A percentile compares a stretch with the other conserved stretches of the same genome.
Conservation (phyloP, 2,113 vertebrate species). For the Pteruthius melanotis region DNA sequence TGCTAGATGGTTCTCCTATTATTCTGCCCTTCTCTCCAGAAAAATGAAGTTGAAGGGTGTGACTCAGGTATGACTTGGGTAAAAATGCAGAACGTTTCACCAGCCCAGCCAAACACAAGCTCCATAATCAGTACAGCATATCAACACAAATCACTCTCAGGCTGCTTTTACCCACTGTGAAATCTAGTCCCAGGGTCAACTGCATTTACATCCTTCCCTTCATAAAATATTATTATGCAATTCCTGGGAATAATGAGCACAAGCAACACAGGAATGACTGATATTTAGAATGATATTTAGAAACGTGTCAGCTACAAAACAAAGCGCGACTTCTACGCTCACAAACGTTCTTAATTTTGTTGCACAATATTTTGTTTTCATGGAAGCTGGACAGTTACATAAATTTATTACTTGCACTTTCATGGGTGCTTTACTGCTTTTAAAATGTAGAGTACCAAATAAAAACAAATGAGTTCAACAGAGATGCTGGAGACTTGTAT, state of each 20-base stretch:
- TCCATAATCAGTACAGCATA: not conserved
- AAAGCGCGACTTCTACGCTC: rapidly evolving
- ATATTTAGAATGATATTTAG: not conserved
- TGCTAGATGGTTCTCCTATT: not conserved
- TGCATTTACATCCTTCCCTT: not conserved
- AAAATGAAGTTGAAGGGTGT: not conserved
- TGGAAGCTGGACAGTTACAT: not conserved
- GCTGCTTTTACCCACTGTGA: not conserved
- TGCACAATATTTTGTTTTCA: not conserved
- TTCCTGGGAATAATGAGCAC: not conserved
- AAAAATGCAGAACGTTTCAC: not conserved
- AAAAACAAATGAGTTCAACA: not conserved
- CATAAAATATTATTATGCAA: not conserved
- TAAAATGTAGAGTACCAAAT: not conserved
- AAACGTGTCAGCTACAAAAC: not conserved
- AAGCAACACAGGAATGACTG: not conserved
- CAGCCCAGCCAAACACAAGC: not conserved
- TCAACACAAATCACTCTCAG: not conserved
- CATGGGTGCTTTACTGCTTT: not conserved
- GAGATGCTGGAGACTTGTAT: not conserved
- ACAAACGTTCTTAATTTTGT: not conserved
- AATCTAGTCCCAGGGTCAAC: not conserved
- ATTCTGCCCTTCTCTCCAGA: not conserved
- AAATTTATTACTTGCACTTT: not conserved
- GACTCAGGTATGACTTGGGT: not conserved